Percentiles rank a stretch among this genome's conserved stretches.
These are phyloP conservation scores for Tenthredo amoena DNA, from an alignment of 2,888 invertebrate species.

Conservation along the genomic window DNA sequence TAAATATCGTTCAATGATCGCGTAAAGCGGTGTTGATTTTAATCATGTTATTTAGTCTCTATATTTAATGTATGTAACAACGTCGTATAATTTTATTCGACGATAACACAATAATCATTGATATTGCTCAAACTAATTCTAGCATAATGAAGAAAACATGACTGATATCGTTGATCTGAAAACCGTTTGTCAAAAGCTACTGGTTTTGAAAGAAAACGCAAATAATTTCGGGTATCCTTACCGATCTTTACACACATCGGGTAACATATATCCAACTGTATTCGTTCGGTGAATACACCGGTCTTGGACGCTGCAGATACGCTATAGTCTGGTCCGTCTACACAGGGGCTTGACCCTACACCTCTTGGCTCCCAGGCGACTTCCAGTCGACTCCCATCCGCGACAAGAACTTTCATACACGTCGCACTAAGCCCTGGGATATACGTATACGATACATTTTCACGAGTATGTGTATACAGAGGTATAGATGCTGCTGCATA, in stretches of 20 bases:
- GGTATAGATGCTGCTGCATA: background rate
- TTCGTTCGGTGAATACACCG: conserved; percentile 38
- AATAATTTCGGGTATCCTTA: background rate
- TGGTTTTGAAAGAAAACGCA: background rate
- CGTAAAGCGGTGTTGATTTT: background rate
- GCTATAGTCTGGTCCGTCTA: conserved; percentile 41
- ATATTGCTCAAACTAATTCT: background rate
- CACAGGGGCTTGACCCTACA: conserved; percentile 49
- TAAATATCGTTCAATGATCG: background rate
- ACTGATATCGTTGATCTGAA: background rate
- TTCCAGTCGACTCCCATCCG: conserved; percentile 37
- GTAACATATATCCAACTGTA: background rate
- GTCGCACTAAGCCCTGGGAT: background rate
- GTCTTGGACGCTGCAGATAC: conserved; percentile 29
- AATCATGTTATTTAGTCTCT: background rate
- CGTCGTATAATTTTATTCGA: background rate
- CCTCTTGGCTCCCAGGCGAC: conserved; percentile 46
- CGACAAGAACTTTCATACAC: conserved; percentile 45
- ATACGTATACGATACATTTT: background rate
- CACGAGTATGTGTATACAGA: background rate
- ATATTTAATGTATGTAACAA: background rate
- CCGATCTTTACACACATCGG: background rate
- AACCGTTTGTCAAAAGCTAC: background rate
- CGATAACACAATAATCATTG: background rate
- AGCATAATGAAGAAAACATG: background rate